Evolutionary conservation across 2,113 vertebrate genomes (phyloP).

Genomic region (Acinonyx jubatus): DNA sequence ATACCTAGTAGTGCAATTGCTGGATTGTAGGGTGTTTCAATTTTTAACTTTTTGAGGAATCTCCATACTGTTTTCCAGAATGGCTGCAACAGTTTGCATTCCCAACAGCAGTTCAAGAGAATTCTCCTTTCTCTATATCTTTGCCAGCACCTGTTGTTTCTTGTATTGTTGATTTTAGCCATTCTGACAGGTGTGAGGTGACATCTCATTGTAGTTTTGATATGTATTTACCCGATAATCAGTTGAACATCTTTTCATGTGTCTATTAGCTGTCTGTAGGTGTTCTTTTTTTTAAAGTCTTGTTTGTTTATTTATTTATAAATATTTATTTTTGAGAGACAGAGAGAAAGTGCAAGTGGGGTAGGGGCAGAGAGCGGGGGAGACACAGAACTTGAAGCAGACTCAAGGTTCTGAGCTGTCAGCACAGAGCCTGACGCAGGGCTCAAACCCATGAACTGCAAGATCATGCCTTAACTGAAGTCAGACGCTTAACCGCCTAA

Average conservation of each 20-base stretch:
- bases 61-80: neutral
- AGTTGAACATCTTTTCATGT: neutral
- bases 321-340: no score
- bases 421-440: no score
- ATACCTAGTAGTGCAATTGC: neutral
- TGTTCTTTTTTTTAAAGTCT: neutral
- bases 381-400: no score
- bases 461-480: no score
- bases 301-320: no score
- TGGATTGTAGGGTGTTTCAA: neutral
- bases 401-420: no score
- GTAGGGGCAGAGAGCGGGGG: no score
- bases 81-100: neutral
- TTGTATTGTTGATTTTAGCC: neutral
- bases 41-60: neutral
- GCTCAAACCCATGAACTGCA: no score
- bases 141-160: neutral
- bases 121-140: neutral
- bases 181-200: neutral
- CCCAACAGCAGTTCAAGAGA: neutral
- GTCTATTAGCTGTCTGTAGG: neutral
- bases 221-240: neutral
- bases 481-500: no score
- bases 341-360: no score
- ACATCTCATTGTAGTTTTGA: neutral